Base-by-base conservation (phyloP, 2,797 vertebrate genomes). In the Danio kyathit region DNA sequence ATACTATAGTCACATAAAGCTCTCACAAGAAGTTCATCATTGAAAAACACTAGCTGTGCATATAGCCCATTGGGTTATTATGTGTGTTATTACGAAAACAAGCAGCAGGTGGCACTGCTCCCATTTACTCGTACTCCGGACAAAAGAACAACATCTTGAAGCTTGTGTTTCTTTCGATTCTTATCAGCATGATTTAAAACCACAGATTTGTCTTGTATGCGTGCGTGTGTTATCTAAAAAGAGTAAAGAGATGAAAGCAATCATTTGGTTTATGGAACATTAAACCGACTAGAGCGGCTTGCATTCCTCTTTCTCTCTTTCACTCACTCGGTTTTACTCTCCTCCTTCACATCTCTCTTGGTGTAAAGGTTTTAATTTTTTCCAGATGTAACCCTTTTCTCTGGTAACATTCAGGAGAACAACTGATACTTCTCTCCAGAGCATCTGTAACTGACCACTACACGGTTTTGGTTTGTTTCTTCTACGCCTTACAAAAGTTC, bases 381-480 rank as follows among this genome's bases (percentile, higher is more conserved):
- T 85, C 83, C 87, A 88, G 74, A 88, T 88, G 85, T 81, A 41
- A 17, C 52, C 78, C 57, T 52, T 80, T 41, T 52, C 40, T 43
- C 40, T 56, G 38, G 74, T 71, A 17, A 51, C 49, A 51, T 81
- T 64, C 29, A 29, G 29, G 74, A 43, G 52, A 44, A 51, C 61
- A 46, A 14, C 11, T 19, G 12, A 38, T 41, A 61, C 54, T 41
- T 19, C 44, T 43, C 43, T 75, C 52, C 21, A 41, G 41, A 13
- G 48, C 21, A 38, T 46, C 10, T 72, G 66, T 19, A 66, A 54
- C 57, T 79, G 54, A 21, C 79, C 52, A 29, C 46, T 73, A 16
- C 44, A 71, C 12, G 59, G 60, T 29, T 76, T 29, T 8, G 21
- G 41, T 74, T 52, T 21, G 66, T 59, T 71, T 51, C 19, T 48